Percentiles rank a stretch among this genome's conserved stretches.
These are phyloP conservation scores for Mesoligia furuncula DNA, from an alignment of 2,888 invertebrate species.

Conservation along the genomic window DNA sequence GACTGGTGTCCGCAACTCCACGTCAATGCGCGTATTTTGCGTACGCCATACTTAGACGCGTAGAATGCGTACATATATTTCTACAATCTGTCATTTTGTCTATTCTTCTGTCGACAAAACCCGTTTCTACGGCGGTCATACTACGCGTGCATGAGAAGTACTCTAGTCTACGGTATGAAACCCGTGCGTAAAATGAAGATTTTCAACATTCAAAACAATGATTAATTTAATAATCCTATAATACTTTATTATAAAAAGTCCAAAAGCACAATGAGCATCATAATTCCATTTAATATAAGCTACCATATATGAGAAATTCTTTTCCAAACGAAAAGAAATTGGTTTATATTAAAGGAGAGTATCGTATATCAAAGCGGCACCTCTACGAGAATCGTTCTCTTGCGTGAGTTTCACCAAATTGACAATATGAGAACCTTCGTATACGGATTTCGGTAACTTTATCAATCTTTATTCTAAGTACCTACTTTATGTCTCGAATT, in stretches of 20 bases:
- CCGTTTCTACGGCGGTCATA: no score
- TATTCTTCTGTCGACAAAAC: no score
- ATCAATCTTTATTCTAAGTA: conserved; percentile 45
- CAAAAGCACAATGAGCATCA: conserved; percentile 17
- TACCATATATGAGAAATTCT: conserved; percentile 47
- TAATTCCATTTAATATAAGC: conserved; percentile 34
- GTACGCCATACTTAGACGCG: no score
- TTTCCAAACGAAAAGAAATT: conserved; percentile 42
- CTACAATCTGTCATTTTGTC: no score
- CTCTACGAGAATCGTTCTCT: conserved; percentile 29
- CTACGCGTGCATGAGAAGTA: no score
- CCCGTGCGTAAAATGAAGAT: not conserved
- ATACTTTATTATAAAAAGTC: not conserved
- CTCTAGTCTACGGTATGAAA: not conserved
- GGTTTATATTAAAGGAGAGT: conserved; percentile 55
- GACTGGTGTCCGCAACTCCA: no score
- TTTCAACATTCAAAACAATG: not conserved
- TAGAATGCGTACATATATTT: no score
- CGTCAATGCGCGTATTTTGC: no score
- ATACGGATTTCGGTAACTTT: conserved; percentile 57
- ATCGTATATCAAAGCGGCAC: conserved; percentile 63
- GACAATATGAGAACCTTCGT: conserved; percentile 54
- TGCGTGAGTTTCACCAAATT: conserved; percentile 52
- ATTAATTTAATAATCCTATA: conserved; percentile 14
- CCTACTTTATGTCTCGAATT: conserved; percentile 36